Percentiles rank a stretch among this genome's conserved stretches.
These are phyloP conservation scores for Melanchra persicariae DNA, from an alignment of 2,888 invertebrate species.

Conservation along the genomic window DNA sequence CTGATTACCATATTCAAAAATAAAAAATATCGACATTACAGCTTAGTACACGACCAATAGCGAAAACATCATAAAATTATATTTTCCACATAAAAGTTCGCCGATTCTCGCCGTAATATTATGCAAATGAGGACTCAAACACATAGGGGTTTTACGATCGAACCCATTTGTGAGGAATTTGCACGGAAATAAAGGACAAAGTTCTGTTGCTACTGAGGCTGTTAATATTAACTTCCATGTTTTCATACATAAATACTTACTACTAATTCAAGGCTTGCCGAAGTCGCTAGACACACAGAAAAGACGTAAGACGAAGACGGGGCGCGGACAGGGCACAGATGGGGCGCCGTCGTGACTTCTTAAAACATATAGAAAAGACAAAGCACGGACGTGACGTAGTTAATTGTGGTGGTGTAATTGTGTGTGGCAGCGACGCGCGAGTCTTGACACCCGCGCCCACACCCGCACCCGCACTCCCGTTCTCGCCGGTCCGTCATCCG, in stretches of 20 bases:
- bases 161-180: slow-evolving; percentile 31
- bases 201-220: slow-evolving; percentile 4
- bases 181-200: slow-evolving; percentile 31
- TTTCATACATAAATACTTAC: not conserved
- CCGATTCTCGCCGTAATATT: slow-evolving; percentile 47
- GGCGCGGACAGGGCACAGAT: too few relatives aligned
- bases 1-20: slow-evolving; percentile 1
- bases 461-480: too few relatives aligned
- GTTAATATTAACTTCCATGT: slow-evolving; percentile 20
- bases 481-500: too few relatives aligned
- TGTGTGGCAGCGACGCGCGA: too few relatives aligned
- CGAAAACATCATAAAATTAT: slow-evolving; percentile 54
- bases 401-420: too few relatives aligned
- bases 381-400: too few relatives aligned
- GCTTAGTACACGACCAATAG: slow-evolving; percentile 36
- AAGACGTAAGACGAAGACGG: too few relatives aligned
- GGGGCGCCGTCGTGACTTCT: too few relatives aligned
- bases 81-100: slow-evolving; percentile 51
- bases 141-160: slow-evolving; percentile 45
- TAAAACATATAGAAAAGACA: too few relatives aligned
- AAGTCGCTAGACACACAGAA: too few relatives aligned
- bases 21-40: slow-evolving; percentile 35
- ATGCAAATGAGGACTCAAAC: slow-evolving; percentile 57
- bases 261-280: not conserved
- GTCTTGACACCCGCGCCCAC: too few relatives aligned